Conservation (phyloP, 1,140 invertebrate species). For the Anagrus nilaparvatae region DNA sequence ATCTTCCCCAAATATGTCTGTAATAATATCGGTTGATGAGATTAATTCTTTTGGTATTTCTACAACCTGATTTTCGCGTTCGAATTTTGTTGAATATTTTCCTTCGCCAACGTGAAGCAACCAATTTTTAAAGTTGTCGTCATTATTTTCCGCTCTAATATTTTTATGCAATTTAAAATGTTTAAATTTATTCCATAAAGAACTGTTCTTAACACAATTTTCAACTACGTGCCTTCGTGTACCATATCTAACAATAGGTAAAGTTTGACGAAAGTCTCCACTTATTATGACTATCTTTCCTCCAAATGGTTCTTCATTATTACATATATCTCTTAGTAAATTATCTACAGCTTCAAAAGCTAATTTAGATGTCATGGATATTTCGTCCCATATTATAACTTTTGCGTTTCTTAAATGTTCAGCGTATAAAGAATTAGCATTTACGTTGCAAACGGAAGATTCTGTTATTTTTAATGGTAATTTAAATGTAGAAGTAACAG, state of each 20-base stretch:
- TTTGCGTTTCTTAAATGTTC: not conserved
- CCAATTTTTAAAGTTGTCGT: not conserved
- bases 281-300: not conserved
- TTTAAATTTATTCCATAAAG: not conserved
- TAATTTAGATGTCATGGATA: not conserved
- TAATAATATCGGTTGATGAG: too few relatives aligned
- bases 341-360: not conserved
- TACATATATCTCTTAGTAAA: not conserved
- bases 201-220: conserved; percentile 3
- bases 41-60: not conserved
- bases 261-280: not conserved
- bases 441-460: not conserved
- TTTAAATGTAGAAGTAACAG: not conserved
- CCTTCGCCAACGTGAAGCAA: not conserved
- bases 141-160: not conserved
- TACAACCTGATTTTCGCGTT: not conserved
- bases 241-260: conserved; percentile 1
- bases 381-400: not conserved
- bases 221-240: not conserved
- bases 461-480: conserved; percentile 1
- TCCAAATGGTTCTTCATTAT: not conserved
- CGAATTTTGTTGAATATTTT: not conserved
- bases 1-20: too few relatives aligned
- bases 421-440: too few relatives aligned
- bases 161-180: not conserved